These are phyloP conservation scores for Lateolabrax maculatus DNA, from an alignment of 2,797 vertebrate species.

Conservation along the genomic window DNA sequence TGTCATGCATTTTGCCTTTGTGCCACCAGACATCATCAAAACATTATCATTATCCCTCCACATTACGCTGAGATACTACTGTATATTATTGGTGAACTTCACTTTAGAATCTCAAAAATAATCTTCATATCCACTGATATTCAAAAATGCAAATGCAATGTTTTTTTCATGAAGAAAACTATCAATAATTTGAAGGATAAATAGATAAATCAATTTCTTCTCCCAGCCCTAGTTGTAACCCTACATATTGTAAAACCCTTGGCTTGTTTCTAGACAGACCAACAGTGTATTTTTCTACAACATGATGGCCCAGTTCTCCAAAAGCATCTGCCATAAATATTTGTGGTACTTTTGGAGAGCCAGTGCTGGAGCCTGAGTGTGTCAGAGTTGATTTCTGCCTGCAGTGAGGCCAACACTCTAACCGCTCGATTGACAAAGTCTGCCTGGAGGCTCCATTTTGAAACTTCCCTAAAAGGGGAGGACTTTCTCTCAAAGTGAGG, in stretches of 20 bases:
- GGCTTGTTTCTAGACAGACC: conserved; percentile 11
- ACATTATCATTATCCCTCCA: not conserved
- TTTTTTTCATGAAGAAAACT: not conserved
- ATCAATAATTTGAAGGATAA: not conserved
- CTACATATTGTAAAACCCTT: not conserved
- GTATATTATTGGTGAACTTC: not conserved
- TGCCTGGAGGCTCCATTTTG: conserved; percentile 72
- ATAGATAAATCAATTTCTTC: not conserved
- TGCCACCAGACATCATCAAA: not conserved
- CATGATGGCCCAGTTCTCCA: conserved; percentile 48
- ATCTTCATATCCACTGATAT: not conserved
- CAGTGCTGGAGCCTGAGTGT: conserved; percentile 38
- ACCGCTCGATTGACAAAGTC: conserved; percentile 70
- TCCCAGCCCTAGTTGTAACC: not conserved
- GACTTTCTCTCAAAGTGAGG: conserved; percentile 56
- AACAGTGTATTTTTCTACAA: conserved; percentile 42
- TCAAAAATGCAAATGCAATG: not conserved
- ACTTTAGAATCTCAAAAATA: not conserved
- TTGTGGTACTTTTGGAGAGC: conserved; percentile 46
- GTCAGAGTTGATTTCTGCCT: conserved; percentile 77
- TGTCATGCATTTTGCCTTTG: not conserved
- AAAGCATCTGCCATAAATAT: conserved; percentile 55
- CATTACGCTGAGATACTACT: not conserved
- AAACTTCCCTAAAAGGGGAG: conserved; percentile 50
- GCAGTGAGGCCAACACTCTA: conserved; percentile 71